These are phyloP conservation scores for Pharmacophagus antenor DNA, from an alignment of 2,888 invertebrate species.

Conservation along the genomic window DNA sequence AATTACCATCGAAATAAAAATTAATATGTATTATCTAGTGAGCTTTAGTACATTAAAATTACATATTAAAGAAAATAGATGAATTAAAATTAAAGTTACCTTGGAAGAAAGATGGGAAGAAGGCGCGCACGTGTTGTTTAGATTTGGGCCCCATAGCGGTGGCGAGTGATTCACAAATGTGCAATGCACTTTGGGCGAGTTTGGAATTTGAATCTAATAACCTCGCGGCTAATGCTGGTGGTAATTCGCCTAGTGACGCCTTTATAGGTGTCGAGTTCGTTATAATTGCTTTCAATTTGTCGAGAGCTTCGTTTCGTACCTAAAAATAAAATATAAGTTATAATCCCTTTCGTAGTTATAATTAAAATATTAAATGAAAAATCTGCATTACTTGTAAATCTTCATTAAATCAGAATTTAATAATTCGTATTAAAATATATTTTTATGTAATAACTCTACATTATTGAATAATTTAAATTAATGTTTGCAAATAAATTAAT, in stretches of 20 bases:
- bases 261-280: slow-evolving; percentile 90
- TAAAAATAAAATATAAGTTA: slow-evolving; percentile 37
- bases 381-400: too few species aligned
- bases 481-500: too few species aligned
- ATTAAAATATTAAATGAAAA: too few species aligned
- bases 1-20: too few species aligned
- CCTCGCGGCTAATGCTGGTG: slow-evolving; percentile 88
- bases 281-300: slow-evolving; percentile 86
- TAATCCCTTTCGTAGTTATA: too few species aligned
- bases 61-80: neutral
- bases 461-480: too few species aligned
- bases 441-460: too few species aligned
- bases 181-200: slow-evolving; percentile 90
- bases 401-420: too few species aligned
- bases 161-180: slow-evolving; percentile 90
- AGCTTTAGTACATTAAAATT: too few species aligned
- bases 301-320: slow-evolving; percentile 87
- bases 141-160: slow-evolving; percentile 91
- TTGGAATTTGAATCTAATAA: slow-evolving; percentile 95
- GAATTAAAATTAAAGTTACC: slow-evolving; percentile 80
- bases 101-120: slow-evolving; percentile 94
- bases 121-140: slow-evolving; percentile 87
- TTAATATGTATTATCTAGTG: too few species aligned
- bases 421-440: too few species aligned
- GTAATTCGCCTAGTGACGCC: slow-evolving; percentile 90